Evolutionary conservation across 2,113 vertebrate genomes (phyloP).

Genomic region (Proteles cristata): DNA sequence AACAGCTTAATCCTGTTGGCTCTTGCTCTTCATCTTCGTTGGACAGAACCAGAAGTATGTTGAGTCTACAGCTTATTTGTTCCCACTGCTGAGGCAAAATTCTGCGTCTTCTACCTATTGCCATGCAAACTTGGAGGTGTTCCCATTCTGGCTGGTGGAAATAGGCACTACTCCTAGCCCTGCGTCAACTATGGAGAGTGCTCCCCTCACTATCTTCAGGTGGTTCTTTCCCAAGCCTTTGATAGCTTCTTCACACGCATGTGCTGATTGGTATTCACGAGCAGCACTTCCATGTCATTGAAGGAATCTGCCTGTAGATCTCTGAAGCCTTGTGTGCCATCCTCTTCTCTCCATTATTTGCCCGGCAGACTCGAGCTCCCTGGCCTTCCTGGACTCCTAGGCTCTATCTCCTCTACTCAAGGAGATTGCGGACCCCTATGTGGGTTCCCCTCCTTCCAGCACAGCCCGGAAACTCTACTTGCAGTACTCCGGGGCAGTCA

Average conservation of each 20-base stretch:
- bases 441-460: not conserved
- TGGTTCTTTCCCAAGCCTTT: too few species aligned
- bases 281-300: not conserved
- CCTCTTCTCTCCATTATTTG: not conserved
- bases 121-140: not conserved
- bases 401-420: not conserved
- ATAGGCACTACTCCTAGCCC: not conserved
- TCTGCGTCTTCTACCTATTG: not conserved
- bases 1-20: not conserved
- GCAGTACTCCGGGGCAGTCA: not conserved
- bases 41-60: not conserved
- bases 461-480: not conserved
- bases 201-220: not conserved
- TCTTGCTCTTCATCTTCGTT: conserved; percentile 2
- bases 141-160: not conserved
- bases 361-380: not conserved
- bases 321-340: not conserved
- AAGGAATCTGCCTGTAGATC: not conserved
- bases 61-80: not conserved
- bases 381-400: not conserved
- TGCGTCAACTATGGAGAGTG: not conserved
- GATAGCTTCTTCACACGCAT: not conserved
- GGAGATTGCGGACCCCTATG: not conserved
- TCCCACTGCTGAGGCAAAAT: not conserved
- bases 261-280: not conserved